These are phyloP conservation scores for Parelbella ahira DNA, from an alignment of 2,888 invertebrate genomes.

Conservation along the genomic window DNA sequence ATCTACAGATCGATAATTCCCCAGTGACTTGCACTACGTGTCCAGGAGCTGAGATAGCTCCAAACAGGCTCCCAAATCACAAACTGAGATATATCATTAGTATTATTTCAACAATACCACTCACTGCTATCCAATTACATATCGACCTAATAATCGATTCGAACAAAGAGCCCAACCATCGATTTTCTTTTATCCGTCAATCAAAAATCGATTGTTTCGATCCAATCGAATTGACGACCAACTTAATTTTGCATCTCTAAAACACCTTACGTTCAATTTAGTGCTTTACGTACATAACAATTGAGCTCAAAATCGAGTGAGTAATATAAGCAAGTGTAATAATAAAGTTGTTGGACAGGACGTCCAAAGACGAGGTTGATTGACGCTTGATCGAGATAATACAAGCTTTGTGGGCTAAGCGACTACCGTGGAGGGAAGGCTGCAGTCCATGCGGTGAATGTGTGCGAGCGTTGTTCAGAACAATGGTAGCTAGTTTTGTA, in stretches of 20 bases:
- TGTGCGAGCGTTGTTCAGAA: no score
- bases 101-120: constrained; percentile 35
- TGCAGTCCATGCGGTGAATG: constrained; percentile 1
- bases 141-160: constrained; percentile 57
- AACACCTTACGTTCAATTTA: background rate
- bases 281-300: no score
- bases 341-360: constrained; percentile 6
- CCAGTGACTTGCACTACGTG: constrained; percentile 16
- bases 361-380: constrained; percentile 41
- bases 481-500: no score
- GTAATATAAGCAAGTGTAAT: no score
- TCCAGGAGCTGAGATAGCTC: constrained; percentile 1
- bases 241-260: constrained; percentile 9
- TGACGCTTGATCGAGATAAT: constrained; percentile 59
- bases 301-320: no score
- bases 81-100: constrained; percentile 31
- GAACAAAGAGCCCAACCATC: constrained; percentile 56
- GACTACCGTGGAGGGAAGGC: constrained; percentile 46
- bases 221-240: constrained; percentile 39
- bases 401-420: constrained; percentile 48
- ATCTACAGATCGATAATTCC: constrained; percentile 12
- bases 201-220: constrained; percentile 64
- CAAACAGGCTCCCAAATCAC: constrained; percentile 16
- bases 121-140: constrained; percentile 54
- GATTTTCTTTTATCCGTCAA: constrained; percentile 71